phyloP scores from a whole-genome alignment of 2,797 vertebrate genomes.

The Neoniphon sammara region DNA sequence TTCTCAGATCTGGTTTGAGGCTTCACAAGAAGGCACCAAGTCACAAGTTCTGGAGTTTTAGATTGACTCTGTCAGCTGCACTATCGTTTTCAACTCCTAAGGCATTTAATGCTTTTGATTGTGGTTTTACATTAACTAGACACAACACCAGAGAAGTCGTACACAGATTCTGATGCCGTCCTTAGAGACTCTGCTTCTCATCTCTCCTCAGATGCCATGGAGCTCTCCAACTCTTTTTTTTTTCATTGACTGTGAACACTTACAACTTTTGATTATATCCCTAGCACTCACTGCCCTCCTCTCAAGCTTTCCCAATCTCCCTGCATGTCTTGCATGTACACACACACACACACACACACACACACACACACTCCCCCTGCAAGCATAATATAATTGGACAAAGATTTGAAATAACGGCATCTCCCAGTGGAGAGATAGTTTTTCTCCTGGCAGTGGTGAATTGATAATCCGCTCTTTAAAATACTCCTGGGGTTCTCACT shows the following conservation, averaged over 20 bases:
- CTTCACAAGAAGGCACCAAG: conserved; percentile 29
- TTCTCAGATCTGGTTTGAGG: conserved; percentile 11
- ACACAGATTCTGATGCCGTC: conserved; percentile 21
- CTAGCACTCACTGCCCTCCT: conserved; percentile 27
- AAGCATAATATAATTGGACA: conserved; percentile 71
- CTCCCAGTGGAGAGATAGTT: conserved; percentile 61
- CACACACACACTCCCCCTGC: conserved; percentile 17
- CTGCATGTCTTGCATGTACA: conserved; percentile 26
- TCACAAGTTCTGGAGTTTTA: conserved; percentile 14
- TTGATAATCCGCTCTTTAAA: conserved; percentile 73
- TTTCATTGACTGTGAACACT: conserved; percentile 40
- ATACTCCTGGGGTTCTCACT: conserved; percentile 59
- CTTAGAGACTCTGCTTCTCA: conserved; percentile 37
- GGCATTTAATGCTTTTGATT: conserved; percentile 49
- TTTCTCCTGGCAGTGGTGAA: conserved; percentile 68
- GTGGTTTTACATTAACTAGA: conserved; percentile 52
- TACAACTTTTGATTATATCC: conserved; percentile 52
- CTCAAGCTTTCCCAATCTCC: conserved; percentile 38
- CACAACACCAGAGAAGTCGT: no score
- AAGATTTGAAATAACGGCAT: conserved; percentile 74
- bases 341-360: conserved; percentile 13
- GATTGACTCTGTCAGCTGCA: conserved; percentile 26
- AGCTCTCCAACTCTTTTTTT: conserved; percentile 36
- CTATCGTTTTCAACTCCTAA: conserved; percentile 36
- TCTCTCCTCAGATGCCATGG: conserved; percentile 32